phyloP scores from a whole-genome alignment of 2,113 vertebrate species.

The Pitta sordida region DNA sequence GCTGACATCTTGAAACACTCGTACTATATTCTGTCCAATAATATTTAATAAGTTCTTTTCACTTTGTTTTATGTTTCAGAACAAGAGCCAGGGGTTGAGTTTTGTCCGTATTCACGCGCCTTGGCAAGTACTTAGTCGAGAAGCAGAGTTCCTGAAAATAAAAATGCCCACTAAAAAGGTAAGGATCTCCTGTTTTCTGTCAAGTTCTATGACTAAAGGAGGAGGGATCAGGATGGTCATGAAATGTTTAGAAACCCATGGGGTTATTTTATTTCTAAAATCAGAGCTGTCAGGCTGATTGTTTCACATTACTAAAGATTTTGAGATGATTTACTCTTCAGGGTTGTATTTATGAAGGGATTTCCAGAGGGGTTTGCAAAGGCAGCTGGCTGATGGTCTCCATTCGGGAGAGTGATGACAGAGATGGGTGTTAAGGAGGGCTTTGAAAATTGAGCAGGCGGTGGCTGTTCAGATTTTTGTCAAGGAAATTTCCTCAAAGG shows the following conservation, averaged over 20 bases:
- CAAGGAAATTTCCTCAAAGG: background rate
- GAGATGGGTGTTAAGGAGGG: background rate
- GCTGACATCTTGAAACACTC: background rate
- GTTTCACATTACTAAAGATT: background rate
- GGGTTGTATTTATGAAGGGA: background rate
- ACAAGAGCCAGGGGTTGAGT: slow-evolving; percentile 78
- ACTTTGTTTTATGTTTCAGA: slow-evolving; percentile 64
- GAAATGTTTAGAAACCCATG: background rate
- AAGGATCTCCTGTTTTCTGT: slow-evolving; percentile 20
- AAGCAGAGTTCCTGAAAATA: slow-evolving; percentile 96
- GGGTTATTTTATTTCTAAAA: background rate
- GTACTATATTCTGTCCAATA: background rate
- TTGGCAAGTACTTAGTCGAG: slow-evolving; percentile 92
- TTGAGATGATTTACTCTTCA: background rate
- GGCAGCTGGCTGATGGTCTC: background rate
- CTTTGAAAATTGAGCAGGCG: background rate
- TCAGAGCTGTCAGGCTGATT: background rate
- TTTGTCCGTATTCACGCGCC: slow-evolving; percentile 94
- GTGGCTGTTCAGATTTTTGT: background rate
- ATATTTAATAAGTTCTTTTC: background rate
- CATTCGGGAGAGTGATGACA: background rate
- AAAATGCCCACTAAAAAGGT: slow-evolving; percentile 98
- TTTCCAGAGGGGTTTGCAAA: background rate
- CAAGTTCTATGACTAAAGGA: background rate
- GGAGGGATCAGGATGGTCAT: background rate